Evolutionary conservation across 2,888 invertebrate genomes (phyloP).

Genomic region (Meghimatium bilineatum): DNA sequence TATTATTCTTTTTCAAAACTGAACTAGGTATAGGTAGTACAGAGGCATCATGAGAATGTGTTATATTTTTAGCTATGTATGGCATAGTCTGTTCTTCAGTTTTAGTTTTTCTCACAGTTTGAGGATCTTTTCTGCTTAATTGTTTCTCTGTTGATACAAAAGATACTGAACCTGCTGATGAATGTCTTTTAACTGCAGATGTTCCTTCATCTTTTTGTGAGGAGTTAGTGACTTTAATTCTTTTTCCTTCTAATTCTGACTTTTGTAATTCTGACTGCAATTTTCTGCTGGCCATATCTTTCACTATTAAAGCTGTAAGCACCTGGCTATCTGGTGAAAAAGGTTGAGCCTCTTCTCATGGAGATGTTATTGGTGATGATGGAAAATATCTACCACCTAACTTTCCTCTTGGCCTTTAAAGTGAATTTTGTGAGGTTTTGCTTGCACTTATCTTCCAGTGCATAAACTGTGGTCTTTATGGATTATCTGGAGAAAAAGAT

Average conservation of each 20-base stretch:
- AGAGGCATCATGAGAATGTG: too few relatives aligned
- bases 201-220: neutral
- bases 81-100: neutral
- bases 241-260: neutral
- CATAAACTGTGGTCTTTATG: neutral
- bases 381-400: slow-evolving; percentile 5
- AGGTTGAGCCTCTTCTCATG: neutral
- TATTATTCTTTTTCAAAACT: too few relatives aligned
- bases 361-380: neutral
- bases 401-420: neutral
- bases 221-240: neutral
- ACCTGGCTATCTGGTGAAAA: neutral
- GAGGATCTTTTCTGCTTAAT: neutral
- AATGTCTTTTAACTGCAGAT: neutral
- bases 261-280: neutral
- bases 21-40: too few relatives aligned
- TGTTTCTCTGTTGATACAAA: neutral
- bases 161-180: neutral
- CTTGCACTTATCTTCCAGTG: neutral
- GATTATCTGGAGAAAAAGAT: neutral
- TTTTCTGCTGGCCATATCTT: neutral
- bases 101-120: neutral
- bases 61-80: too few relatives aligned
- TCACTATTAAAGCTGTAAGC: neutral
- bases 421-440: neutral